Evolutionary conservation across 2,888 invertebrate genomes (phyloP), one percentile per base, ranked within the genome.

Genomic region (Odontocerum albicorne): DNA sequence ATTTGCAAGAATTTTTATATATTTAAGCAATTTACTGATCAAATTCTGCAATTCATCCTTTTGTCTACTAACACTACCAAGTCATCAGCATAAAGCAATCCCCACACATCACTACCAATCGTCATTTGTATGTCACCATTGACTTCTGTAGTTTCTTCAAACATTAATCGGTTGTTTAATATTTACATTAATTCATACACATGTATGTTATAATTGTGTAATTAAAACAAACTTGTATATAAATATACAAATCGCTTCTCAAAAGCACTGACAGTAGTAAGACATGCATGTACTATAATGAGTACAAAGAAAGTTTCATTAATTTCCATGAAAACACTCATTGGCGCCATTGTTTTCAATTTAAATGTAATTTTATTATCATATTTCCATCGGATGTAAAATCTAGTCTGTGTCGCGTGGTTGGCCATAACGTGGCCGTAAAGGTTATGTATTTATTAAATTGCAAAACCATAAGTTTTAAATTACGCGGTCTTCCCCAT

Each of bases 401-500:
- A 47, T 38, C 43, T 35, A 45, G 56, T 59, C 59, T 59, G 59
- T n/a, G 22, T 38, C 56, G 56, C 53, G 59, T 56, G 59, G 59
- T 59, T 52, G 17, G 36, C 45, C 57, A 36, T 49, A 58, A 57
- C 27, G 38, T 16, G 33, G 57, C 51, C 12, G 38, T 54, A 51
- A 58, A 50, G 19, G 27, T 27, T 27, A 27, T 27, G 27, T 27
- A 27, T 27, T 27, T 27, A 27, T 27, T 27, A 27, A 27, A 27
- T 27, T 27, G 10, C 27, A 27, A 27, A 27, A 27, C 27, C 27
- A 27, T 27, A 27, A 4, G 4, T 10, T 27, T 27, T 27, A 27
- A 27, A 27, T 27, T 27, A 27, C 27, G 27, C 27, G 27, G 27
- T 27, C 10, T 27, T 27, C 27, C 10, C 10, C 27, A 27, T 27